Conservation (phyloP, 2,113 vertebrate genomes). For the Mormoops blainvillei region DNA sequence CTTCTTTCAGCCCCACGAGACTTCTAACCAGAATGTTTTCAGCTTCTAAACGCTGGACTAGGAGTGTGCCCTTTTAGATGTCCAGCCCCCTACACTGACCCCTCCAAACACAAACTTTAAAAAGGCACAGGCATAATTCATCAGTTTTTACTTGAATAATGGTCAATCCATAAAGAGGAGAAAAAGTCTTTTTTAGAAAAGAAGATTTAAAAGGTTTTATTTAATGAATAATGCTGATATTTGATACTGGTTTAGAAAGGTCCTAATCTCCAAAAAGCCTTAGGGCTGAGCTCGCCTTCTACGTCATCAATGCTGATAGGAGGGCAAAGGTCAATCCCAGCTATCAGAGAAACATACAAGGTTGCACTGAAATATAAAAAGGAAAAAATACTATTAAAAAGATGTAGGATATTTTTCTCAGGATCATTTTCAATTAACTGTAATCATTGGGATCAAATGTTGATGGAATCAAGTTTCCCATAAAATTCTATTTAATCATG, state of each 20-base stretch:
- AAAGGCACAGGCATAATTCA: conserved; percentile 11
- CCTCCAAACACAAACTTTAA: neutral
- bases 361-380: neutral
- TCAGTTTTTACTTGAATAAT: conserved; percentile 2
- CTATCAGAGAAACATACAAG: neutral
- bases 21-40: conserved; percentile 28
- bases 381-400: neutral
- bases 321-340: neutral
- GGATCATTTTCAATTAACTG: neutral
- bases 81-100: neutral
- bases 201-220: neutral
- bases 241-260: conserved; percentile 23
- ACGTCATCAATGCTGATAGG: neutral
- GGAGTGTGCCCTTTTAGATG: neutral
- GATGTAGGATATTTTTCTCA: neutral
- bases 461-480: conserved; percentile 12
- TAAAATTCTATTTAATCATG: neutral
- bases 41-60: conserved; percentile 36
- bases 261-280: neutral
- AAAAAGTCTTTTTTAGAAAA: neutral
- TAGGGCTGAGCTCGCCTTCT: neutral
- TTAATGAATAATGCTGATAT: neutral
- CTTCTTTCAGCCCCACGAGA: conserved; percentile 13
- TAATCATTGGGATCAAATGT: neutral
- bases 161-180: neutral